phyloP scores from a whole-genome alignment of 2,113 vertebrate genomes.

The Cyanocitta stelleri region DNA sequence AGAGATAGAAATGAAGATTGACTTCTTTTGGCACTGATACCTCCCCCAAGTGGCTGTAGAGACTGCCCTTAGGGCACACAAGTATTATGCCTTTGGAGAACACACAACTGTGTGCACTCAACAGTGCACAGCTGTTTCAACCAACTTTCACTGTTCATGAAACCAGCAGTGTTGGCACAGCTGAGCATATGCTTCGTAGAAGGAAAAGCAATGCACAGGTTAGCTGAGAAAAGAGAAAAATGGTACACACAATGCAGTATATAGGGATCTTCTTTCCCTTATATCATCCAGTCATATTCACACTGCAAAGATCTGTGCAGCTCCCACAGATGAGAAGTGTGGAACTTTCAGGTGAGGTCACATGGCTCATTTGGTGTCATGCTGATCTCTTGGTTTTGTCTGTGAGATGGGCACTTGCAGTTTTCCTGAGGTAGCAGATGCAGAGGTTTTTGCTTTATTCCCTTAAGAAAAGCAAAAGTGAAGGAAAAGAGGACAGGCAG shows the following conservation, averaged over 20 bases:
- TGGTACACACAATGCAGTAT: not conserved
- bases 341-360: not conserved
- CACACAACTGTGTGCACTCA: not conserved
- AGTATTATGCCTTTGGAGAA: not conserved
- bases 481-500: not conserved
- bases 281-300: not conserved
- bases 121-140: not conserved
- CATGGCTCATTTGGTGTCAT: not conserved
- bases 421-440: constrained; percentile 64
- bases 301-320: not conserved
- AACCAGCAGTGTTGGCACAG: not conserved
- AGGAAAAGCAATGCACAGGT: not conserved
- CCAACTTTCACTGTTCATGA: not conserved
- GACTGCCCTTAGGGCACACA: accelerated
- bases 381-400: not conserved
- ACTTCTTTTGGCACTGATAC: not conserved
- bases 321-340: not conserved
- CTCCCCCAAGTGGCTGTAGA: not conserved
- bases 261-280: not conserved
- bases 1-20: not conserved
- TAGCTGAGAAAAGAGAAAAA: not conserved
- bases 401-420: constrained; percentile 2
- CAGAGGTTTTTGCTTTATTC: constrained; percentile 8
- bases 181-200: not conserved
- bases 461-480: not conserved